Evolutionary conservation across 2,888 invertebrate genomes (phyloP), one percentile per base, ranked within the genome.

Genomic region (Lobophora halterata): DNA sequence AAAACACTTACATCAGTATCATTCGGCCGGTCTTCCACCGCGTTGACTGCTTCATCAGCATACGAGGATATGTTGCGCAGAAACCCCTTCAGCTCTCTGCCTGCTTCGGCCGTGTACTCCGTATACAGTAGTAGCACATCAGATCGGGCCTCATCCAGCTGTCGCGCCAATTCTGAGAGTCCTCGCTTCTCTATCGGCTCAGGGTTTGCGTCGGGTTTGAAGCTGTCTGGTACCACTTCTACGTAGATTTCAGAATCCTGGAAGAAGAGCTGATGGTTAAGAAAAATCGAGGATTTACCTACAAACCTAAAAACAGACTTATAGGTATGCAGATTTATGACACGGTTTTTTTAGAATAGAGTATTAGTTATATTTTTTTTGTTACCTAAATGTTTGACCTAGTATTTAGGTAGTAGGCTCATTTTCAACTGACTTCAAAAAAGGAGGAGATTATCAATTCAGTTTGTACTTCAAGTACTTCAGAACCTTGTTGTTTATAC

Each of bases 81-180:
- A 54, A 85, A 85, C 2, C 19, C 47, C 42, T 70, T 73, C 45
- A 82, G 53, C 6, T 80, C 77, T 0, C 47, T 49, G 0, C 76
- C 74, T 2, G 77, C 64, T 16, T 65, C 55, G 0, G 71, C 65
- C 0, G 78, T 61, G 55, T 65, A 82, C 58, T 83, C 81, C 0
- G 79, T 83, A 58, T 79, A 86, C 0, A 86, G 68, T 0, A 76
- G 63, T 2, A 81, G 43, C 0, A 76, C 75, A 1, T 82, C 80
- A 0, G 49, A 55, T 48, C 70, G 73, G 1, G 67, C 63, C 0
- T 50, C 31, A n/a, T 66, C 52, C 14, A 82, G 55, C 12, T 81
- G 68, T 1, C 58, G 41, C 1, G 58, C 36, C 37, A 81, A 61
- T 27, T 79, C 73, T 0, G 68, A 56, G 0, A 74, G 71, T 46